A percentile compares a stretch with the other conserved stretches of the same genome.
Evolutionary conservation across 2,888 invertebrate species (phyloP).

Genomic region (Tetranychus truncatus): DNA sequence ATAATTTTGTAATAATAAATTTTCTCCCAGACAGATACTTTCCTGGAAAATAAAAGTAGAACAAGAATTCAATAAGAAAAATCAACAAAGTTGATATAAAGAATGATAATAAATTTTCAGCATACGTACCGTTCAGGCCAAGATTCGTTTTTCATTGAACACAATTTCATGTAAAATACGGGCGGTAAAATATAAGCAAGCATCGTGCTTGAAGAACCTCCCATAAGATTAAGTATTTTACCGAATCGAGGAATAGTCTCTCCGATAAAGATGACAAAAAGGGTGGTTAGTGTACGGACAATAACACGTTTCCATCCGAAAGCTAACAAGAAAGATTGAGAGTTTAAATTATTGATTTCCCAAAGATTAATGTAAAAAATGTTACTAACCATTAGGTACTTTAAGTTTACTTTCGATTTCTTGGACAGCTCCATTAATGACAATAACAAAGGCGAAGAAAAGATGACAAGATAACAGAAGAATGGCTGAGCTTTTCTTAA

Average conservation of each 20-base stretch:
- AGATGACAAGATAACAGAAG: conserved; percentile 47
- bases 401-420: conserved; percentile 57
- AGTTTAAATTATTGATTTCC: not conserved
- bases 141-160: conserved; percentile 34
- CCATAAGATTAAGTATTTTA: conserved; percentile 63
- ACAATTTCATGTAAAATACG: conserved; percentile 53
- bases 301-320: conserved; percentile 43
- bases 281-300: conserved; percentile 49
- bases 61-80: not conserved
- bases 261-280: conserved; percentile 52
- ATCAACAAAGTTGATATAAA: not conserved
- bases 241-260: conserved; percentile 69
- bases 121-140: conserved; percentile 38
- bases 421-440: conserved; percentile 52
- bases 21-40: conserved; percentile 4
- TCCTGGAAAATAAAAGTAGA: not conserved
- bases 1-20: not conserved
- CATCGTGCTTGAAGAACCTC: conserved; percentile 63
- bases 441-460: conserved; percentile 47
- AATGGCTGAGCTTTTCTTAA: conserved; percentile 42
- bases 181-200: conserved; percentile 67
- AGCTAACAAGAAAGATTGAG: not conserved
- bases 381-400: conserved; percentile 48
- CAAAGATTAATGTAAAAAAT: not conserved
- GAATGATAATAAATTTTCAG: too few relatives aligned